These are phyloP conservation scores for Lasaia peninsularis DNA, from an alignment of 1,140 invertebrate genomes.

Conservation along the genomic window DNA sequence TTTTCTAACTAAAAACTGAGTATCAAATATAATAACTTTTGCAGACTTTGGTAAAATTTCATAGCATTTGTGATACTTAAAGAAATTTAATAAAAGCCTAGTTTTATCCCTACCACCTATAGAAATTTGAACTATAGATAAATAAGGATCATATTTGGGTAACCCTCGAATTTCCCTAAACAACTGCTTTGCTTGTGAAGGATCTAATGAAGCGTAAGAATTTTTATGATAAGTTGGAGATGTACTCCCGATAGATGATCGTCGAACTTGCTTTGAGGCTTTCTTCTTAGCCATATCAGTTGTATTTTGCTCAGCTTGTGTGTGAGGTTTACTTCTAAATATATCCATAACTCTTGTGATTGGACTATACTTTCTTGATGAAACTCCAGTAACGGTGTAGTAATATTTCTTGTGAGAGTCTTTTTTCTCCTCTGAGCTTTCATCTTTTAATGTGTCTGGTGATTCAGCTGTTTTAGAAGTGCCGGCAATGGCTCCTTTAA, in stretches of 20 bases:
- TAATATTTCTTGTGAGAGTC: constrained; percentile 71
- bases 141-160: constrained; percentile 69
- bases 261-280: constrained; percentile 45
- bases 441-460: constrained; percentile 47
- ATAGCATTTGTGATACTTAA: constrained; percentile 72
- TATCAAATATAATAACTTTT: constrained; percentile 73
- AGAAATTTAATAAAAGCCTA: constrained; percentile 68
- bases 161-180: constrained; percentile 69
- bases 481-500: constrained; percentile 36
- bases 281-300: constrained; percentile 57
- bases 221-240: constrained; percentile 72
- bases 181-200: constrained; percentile 64
- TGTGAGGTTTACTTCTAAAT: constrained; percentile 59
- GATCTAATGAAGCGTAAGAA: constrained; percentile 66
- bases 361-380: constrained; percentile 63
- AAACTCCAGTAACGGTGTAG: constrained; percentile 67
- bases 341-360: constrained; percentile 72
- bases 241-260: constrained; percentile 69
- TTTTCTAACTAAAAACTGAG: constrained; percentile 69
- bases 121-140: constrained; percentile 72
- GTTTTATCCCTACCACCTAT: constrained; percentile 69
- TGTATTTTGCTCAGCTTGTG: constrained; percentile 41
- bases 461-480: constrained; percentile 42
- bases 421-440: constrained; percentile 43
- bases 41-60: constrained; percentile 71